A percentile compares a stretch with the other conserved stretches of the same genome.
Evolutionary conservation across 2,113 vertebrate genomes (phyloP).

Genomic region (Actinemys pallida): DNA sequence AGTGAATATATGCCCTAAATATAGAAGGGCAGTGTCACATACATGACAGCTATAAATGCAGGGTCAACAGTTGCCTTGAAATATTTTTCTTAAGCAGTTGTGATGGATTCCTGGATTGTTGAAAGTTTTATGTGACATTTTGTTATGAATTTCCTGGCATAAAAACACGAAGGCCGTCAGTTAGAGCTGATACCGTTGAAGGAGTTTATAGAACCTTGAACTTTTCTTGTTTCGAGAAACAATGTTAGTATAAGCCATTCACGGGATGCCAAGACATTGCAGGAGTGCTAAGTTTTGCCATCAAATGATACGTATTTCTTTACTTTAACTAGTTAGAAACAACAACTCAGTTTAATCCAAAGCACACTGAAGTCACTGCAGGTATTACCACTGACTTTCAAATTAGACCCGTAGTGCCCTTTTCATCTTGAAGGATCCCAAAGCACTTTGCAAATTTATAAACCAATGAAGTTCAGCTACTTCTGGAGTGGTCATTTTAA

Average conservation of each 20-base stretch:
- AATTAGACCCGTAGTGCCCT: background rate
- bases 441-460: background rate
- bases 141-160: conserved; percentile 21
- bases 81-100: conserved; percentile 82
- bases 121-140: conserved; percentile 75
- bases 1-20: conserved; percentile 61
- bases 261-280: background rate
- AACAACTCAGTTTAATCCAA: background rate
- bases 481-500: conserved; percentile 6
- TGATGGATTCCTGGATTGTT: conserved; percentile 74
- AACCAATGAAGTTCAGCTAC: background rate
- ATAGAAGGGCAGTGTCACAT: conserved; percentile 72
- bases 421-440: background rate
- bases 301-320: background rate
- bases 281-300: background rate
- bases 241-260: background rate
- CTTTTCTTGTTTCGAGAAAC: background rate
- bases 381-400: background rate
- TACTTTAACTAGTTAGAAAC: background rate
- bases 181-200: conserved; percentile 6
- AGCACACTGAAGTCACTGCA: background rate
- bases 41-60: conserved; percentile 87
- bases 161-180: conserved; percentile 48
- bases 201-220: background rate
- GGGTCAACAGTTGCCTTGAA: conserved; percentile 85